phyloP scores from a whole-genome alignment of 1,140 invertebrate species.

The Bombus balteatus region DNA sequence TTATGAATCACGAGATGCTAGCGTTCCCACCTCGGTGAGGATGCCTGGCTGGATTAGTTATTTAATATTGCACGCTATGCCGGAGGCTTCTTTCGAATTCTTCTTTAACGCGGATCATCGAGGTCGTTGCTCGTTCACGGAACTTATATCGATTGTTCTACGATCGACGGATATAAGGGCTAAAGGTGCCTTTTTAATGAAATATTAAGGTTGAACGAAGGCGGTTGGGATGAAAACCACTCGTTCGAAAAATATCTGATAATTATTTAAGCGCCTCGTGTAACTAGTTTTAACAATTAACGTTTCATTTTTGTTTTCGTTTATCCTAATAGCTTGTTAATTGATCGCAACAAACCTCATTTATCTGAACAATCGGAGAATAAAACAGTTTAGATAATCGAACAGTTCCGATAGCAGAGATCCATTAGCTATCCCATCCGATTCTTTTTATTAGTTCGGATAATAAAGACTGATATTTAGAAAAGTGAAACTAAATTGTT shows the following conservation, averaged over 20 bases:
- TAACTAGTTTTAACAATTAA: neutral
- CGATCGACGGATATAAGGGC: neutral
- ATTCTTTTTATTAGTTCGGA: neutral
- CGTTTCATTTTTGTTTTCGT: neutral
- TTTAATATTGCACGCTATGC: slow-evolving; percentile 22
- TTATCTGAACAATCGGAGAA: neutral
- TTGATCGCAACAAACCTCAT: neutral
- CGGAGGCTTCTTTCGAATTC: neutral
- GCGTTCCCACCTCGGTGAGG: neutral
- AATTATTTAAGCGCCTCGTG: neutral
- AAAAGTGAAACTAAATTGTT: neutral
- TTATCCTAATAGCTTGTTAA: neutral
- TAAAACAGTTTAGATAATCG: neutral
- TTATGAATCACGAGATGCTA: slow-evolving; percentile 26
- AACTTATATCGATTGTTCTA: neutral
- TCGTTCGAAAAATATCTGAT: neutral
- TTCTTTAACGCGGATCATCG: neutral
- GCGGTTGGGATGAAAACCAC: neutral
- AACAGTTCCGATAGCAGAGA: neutral
- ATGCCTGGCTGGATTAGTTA: neutral
- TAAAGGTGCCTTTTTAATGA: neutral
- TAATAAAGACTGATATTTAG: neutral
- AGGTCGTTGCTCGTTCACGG: neutral
- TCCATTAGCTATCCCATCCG: neutral
- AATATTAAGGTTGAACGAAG: neutral